Base-by-base conservation (phyloP, 2,797 vertebrate genomes). In the Aldrovandia affinis region DNA sequence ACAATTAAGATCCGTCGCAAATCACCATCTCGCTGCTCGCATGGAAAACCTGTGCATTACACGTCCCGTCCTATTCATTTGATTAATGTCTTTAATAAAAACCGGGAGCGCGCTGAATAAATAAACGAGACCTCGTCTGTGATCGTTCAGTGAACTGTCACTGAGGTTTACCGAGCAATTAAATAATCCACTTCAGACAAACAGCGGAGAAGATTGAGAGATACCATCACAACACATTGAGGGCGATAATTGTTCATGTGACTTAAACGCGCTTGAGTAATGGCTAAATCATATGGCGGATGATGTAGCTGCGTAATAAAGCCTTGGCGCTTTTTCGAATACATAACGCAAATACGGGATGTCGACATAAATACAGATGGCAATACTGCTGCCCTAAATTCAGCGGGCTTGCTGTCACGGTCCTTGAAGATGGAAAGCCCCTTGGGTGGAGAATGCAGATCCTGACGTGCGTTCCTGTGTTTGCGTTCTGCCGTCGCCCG, bases 51-150 rank as follows among this genome's bases (percentile, higher is more conserved):
- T 5, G 42, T 12, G 75, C n/a, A 2, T 28, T 22, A 55, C 25
- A 78, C 54, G 55, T 85, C 80, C 86, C 77, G 30, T 44, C 68
- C 82, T 18, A 28, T 68, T 68, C 50, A 70, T 6, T 86, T 93
- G 94, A 94, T 93, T 88, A 93, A 94, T 93, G 92, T 61, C 86
- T 94, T 94, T 93, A 94, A 94, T 93, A 94, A 93, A 83, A 88
- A 86, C 90, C 28, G 84, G 87, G 87, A 89, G 88, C 87, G 79
- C 90, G 44, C 50, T 33, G 63, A 44, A 84, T 70, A 80, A 84
- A 70, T 10, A 10, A 44, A 80, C 86, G 85, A 84, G 85, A 88
- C 61, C 88, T 0, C 65, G 86, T 91, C 92, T 86, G 84, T 85
- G 83, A 83, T 89, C 89, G 91, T 92, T 90, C 91, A 89, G 89